Conservation (phyloP, 2,888 invertebrate genomes). For the Coenonympha arcania region DNA sequence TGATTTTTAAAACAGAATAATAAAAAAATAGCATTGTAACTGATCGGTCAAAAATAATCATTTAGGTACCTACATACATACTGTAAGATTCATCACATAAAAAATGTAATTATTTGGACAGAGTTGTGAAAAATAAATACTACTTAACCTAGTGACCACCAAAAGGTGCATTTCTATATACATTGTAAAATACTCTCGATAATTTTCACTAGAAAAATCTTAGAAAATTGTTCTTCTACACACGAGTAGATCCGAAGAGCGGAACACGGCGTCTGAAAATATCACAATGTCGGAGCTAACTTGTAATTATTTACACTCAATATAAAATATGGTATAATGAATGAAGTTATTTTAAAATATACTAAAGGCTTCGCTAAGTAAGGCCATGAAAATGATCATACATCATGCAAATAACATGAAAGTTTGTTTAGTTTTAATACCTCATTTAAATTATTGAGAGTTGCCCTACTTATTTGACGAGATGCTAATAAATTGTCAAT, state of each 20-base stretch:
- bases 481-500: too few species aligned
- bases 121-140: conserved; percentile 24
- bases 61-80: conserved; percentile 18
- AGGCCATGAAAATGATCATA: too few species aligned
- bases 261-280: conserved; percentile 18
- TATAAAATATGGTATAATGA: background rate
- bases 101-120: conserved; percentile 19
- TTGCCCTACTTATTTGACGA: too few species aligned
- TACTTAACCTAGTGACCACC: conserved; percentile 25
- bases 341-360: background rate
- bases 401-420: too few species aligned
- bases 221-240: conserved; percentile 17
- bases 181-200: conserved; percentile 13
- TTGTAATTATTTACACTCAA: background rate
- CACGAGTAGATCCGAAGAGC: conserved; percentile 9
- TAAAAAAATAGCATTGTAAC: too few species aligned
- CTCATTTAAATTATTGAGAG: too few species aligned
- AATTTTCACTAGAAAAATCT: conserved; percentile 15
- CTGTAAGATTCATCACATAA: conserved; percentile 9
- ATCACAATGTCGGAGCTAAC: conserved; percentile 26
- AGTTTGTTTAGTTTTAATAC: too few species aligned
- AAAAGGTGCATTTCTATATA: conserved; percentile 20
- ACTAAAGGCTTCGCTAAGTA: background rate
- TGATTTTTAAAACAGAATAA: too few species aligned
- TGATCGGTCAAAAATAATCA: conserved; percentile 4